Percentiles rank a stretch among this genome's conserved stretches.
These are phyloP conservation scores for Daubentonia madagascariensis DNA, from an alignment of 2,113 vertebrate species.

Conservation along the genomic window DNA sequence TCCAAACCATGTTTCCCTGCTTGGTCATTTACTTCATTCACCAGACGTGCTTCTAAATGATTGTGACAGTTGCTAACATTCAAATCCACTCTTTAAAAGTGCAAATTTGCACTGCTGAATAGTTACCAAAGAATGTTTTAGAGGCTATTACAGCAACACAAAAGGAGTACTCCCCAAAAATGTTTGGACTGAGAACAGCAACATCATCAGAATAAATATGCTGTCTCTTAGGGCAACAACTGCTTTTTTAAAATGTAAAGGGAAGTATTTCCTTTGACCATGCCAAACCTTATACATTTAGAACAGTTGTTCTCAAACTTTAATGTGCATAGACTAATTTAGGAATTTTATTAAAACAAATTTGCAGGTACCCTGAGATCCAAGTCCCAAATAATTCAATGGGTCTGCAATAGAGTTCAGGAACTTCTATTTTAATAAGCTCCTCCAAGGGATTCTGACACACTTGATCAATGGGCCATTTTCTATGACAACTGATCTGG, in stretches of 20 bases:
- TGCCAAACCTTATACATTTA: not conserved
- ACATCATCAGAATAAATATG: conserved; percentile 16
- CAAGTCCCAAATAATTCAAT: not conserved
- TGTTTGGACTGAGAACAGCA: not conserved
- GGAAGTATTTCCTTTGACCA: conserved; percentile 4
- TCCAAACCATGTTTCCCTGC: not conserved
- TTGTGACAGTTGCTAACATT: conserved; percentile 34
- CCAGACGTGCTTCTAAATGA: not conserved
- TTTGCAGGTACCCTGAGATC: not conserved
- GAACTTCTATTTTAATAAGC: not conserved
- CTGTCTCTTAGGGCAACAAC: conserved; percentile 32
- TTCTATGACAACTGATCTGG: not conserved
- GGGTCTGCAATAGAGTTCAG: not conserved
- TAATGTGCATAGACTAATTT: not conserved
- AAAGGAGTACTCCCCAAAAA: not conserved
- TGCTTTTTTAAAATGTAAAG: conserved; percentile 3
- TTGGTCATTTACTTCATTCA: conserved; percentile 8
- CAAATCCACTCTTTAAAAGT: not conserved
- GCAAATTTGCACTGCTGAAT: not conserved
- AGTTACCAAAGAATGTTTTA: conserved; percentile 9
- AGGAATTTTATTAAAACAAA: conserved; percentile 1
- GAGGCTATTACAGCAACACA: not conserved
- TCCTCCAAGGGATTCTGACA: not conserved
- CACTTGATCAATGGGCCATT: not conserved
- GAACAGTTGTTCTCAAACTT: not conserved